Base-by-base conservation (phyloP, 1,140 invertebrate species). In the Venturia canescens region DNA sequence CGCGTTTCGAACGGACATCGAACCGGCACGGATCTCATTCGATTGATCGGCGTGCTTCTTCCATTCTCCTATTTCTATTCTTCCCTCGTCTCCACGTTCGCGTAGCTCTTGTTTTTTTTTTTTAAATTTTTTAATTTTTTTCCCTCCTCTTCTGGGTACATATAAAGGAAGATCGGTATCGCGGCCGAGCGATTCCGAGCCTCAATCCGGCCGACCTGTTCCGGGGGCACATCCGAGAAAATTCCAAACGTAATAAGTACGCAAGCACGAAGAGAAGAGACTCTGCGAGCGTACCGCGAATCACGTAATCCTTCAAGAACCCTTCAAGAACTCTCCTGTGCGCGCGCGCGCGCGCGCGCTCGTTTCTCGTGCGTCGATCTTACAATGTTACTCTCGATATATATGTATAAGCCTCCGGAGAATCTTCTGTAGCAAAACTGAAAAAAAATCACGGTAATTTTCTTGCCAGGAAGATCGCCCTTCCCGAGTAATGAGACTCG, bases 61-160 rank as follows among this genome's bases (percentile, higher is more conserved):
- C 13, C 38, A 44, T 44, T 44, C 38, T 44, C 38, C 38, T 44
- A 44, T 44, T 44, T 44, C 38, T 44, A 44, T 44, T 50, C 34
- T 72, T 72, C 44, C 71, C 26, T 57, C 50, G 27, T 16, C 50
- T 27, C 2, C 38, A 11, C 23, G 11, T 75, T 57, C 27, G 60
- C 23, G 21, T 23, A 26, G 13, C 13, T 15, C 60, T n/a, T 26
- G 9, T 66, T 57, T 44, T 74, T 74, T 26, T 34, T 15, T 29
- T 69, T n/a, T 13, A 13, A 31, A 79, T 72, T 74, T 84, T 81
- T 79, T 77, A 82, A 76, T 77, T 77, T 70, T 50, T 77, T 63
- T 82, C 80, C 34, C 63, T 82, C 80, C 34, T 38, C 48, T 72
- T 70, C 71, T 38, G 44, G 57, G 53, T 38, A 67, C 79, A 72